Base-by-base conservation (phyloP, 2,113 vertebrate genomes). In the Morone saxatilis region DNA sequence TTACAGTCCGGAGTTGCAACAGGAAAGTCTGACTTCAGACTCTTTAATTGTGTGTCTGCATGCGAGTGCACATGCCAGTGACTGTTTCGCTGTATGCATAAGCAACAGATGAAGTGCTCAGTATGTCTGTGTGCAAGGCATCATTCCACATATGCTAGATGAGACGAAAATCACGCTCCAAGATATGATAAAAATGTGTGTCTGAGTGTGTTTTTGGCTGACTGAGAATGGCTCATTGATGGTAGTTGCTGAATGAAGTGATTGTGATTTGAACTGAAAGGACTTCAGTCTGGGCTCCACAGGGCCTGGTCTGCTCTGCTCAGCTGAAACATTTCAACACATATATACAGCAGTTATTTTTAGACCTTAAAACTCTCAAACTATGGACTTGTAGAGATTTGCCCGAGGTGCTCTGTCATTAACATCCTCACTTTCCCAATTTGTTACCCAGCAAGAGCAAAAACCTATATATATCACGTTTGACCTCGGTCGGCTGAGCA, bases 191-290 rank as follows among this genome's bases (percentile, higher is more conserved):
- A 63, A 85, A 86, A 65, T n/a, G 71, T 56, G 16, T 31, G 7
- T 43, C 10, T n/a, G 62, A 25, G 19, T 77, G 78, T 62, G 71
- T 31, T 67, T 77, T 63, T 92, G 92, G 78, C 81, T 1, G 47
- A 25, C 41, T 79, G 38, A 91, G 81, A 90, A 85, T 48, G 76
- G 40, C 84, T 87, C 90, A 89, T 91, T 89, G 87, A 90, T 89
- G 76, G 76, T 43, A 7, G 84, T 40, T 16, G 62, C 74, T 91
- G 86, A 93, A 92, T 87, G 91, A 85, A 83, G 80, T 38, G 72
- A 87, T 90, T 90, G 92, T 91, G 84, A 86, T 82, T 65, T 60
- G 59, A 77, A 67, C 66, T 91, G 88, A 91, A 89, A 87, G 70
- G 70, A 75, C 57, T 72, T 72, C 87, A 57, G 74, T 85, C 66